These are phyloP conservation scores for Sarcophaga variegata DNA, from an alignment of 2,888 invertebrate genomes.

Conservation along the genomic window DNA sequence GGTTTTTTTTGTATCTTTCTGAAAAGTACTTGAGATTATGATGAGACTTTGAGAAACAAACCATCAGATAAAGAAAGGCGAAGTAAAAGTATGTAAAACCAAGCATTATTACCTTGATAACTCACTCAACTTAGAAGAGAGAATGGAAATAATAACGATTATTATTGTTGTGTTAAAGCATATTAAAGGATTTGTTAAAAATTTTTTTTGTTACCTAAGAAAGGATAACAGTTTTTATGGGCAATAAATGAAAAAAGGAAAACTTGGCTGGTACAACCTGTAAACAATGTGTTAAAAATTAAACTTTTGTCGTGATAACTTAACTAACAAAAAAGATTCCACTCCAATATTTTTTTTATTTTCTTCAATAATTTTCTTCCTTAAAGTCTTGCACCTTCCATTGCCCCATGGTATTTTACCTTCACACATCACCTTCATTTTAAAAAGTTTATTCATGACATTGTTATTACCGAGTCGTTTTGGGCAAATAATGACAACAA, in stretches of 20 bases:
- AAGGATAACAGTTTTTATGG: constrained; percentile 34
- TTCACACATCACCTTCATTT: constrained; percentile 17
- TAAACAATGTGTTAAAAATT: no score
- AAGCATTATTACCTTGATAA: constrained; percentile 68
- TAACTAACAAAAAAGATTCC: no score
- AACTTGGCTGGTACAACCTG: no score
- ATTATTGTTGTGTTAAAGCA: constrained; percentile 34
- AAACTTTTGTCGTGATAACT: no score
- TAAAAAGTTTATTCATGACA: constrained; percentile 40
- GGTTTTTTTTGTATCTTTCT: constrained; percentile 33
- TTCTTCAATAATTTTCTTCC: no score
- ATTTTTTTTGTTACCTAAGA: constrained; percentile 23
- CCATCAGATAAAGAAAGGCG: constrained; percentile 23
- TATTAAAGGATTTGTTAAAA: constrained; percentile 45
- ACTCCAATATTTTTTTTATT: no score
- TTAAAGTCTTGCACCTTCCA: no score
- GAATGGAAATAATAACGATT: constrained; percentile 41
- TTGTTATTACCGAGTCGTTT: constrained; percentile 45
- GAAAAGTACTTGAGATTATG: constrained; percentile 11
- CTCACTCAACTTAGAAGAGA: constrained; percentile 31
- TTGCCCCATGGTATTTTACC: no score
- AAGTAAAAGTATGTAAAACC: constrained; percentile 53
- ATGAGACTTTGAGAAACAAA: background rate
- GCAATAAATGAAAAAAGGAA: background rate
- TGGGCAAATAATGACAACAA: constrained; percentile 7